These are phyloP conservation scores for Botia kubotai DNA, from an alignment of 2,797 vertebrate genomes.

Conservation along the genomic window DNA sequence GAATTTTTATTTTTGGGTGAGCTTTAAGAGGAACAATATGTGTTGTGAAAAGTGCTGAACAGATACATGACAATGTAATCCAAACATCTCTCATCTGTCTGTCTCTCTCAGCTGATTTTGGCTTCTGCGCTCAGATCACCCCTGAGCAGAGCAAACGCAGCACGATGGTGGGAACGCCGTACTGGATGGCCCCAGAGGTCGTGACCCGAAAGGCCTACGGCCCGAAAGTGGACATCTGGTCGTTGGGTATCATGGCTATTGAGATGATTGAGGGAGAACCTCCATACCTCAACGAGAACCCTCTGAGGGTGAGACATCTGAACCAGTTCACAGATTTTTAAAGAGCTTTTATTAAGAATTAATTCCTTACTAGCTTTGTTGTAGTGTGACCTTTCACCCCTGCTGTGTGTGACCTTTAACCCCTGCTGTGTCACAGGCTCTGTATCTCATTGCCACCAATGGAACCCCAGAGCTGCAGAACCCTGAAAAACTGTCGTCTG, in stretches of 20 bases:
- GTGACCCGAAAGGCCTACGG: conserved; percentile 94
- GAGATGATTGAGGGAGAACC: conserved; percentile 98
- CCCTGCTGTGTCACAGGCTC: conserved; percentile 76
- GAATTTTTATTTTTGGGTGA: no score
- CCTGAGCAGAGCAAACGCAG: conserved; percentile 96
- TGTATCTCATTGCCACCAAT: conserved; percentile 97
- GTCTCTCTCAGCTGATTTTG: conserved; percentile 85
- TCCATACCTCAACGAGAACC: conserved; percentile 95
- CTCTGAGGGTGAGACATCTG: conserved; percentile 84
- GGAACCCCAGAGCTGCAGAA: conserved; percentile 96
- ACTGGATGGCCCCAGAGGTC: conserved; percentile 97
- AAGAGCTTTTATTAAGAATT: no score
- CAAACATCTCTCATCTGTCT: neutral
- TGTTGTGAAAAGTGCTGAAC: neutral
- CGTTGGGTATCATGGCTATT: conserved; percentile 95
- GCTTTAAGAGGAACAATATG: neutral
- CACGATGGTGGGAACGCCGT: conserved; percentile 96
- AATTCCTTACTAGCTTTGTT: no score
- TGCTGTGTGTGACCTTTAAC: neutral
- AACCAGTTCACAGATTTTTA: neutral
- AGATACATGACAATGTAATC: neutral
- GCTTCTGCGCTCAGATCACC: conserved; percentile 97
- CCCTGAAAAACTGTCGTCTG: conserved; percentile 89
- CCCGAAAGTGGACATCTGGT: conserved; percentile 97
- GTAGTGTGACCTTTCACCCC: no score